Conservation (phyloP, 2,888 invertebrate species). For the Ophioninae sp. region DNA sequence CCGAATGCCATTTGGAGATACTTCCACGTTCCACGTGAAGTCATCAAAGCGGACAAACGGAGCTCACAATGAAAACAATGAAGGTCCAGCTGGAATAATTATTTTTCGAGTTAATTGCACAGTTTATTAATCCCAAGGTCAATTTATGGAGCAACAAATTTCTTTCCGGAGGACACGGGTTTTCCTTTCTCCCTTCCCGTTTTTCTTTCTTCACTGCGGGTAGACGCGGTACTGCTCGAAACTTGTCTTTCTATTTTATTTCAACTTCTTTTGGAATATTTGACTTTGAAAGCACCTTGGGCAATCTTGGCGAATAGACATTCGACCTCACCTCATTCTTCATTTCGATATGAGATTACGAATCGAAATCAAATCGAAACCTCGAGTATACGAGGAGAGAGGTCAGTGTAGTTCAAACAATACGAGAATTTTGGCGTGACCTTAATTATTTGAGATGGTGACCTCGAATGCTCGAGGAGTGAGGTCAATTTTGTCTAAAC, state of each 20-base stretch:
- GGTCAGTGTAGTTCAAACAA: too few relatives aligned
- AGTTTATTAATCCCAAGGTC: slow-evolving; percentile 56
- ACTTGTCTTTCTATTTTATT: not conserved
- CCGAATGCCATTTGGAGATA: slow-evolving; percentile 26
- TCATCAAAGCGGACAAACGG: slow-evolving; percentile 5
- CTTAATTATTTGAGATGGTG: too few relatives aligned
- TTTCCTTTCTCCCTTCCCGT: not conserved
- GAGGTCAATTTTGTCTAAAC: too few relatives aligned
- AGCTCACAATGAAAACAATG: slow-evolving; percentile 30
- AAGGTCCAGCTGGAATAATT: slow-evolving; percentile 69
- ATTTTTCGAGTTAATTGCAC: slow-evolving; percentile 76
- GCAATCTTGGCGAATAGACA: not conserved
- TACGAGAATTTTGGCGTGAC: too few relatives aligned
- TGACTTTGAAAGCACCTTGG: not conserved
- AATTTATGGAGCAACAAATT: slow-evolving; percentile 30
- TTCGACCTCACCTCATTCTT: too few relatives aligned
- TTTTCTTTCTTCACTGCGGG: not conserved
- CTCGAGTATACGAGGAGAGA: too few relatives aligned
- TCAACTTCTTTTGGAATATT: not conserved
- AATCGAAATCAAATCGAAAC: too few relatives aligned
- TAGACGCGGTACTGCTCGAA: not conserved
- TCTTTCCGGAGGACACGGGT: not conserved
- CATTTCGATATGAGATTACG: too few relatives aligned
- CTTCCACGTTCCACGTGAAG: slow-evolving; percentile 19
- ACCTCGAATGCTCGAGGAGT: too few relatives aligned